Conservation (phyloP, 23 tunicate species). For the Botrylloides violaceus region DNA sequence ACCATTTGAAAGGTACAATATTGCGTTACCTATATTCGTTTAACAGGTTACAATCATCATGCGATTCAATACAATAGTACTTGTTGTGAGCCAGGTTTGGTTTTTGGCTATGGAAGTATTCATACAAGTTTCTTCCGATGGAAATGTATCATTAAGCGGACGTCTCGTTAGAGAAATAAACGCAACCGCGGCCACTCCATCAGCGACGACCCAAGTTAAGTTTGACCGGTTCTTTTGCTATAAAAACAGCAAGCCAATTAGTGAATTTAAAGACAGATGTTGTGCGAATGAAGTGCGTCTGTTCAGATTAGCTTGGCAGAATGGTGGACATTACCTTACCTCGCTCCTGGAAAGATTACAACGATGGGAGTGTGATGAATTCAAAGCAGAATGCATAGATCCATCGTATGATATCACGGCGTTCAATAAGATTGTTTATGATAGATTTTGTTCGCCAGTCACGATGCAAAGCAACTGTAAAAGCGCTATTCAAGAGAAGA, state of each 20-base stretch:
- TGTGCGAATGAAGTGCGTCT: constrained; percentile 16
- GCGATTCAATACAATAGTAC: too few relatives aligned
- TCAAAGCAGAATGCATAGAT: constrained; percentile 19
- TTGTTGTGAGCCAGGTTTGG: too few relatives aligned
- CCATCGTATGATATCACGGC: constrained; percentile 37
- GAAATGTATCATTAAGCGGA: too few relatives aligned
- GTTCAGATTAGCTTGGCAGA: constrained; percentile 30
- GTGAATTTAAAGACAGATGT: constrained; percentile 14
- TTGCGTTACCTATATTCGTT: too few relatives aligned
- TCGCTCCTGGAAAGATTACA: constrained; percentile 30
- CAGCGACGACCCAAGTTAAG: too few relatives aligned
- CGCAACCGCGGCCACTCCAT: too few relatives aligned
- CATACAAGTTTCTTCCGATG: too few relatives aligned
- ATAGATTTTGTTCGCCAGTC: constrained; percentile 39
- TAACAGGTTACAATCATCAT: too few relatives aligned
- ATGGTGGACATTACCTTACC: constrained; percentile 30
- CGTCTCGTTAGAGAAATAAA: too few relatives aligned
- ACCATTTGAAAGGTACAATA: too few relatives aligned
- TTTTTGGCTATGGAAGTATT: too few relatives aligned
- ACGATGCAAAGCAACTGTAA: constrained; percentile 27
- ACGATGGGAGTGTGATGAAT: constrained; percentile 54
- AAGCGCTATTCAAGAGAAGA: neutral
- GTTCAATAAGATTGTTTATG: constrained; percentile 37
- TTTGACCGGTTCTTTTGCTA: constrained; percentile 7
- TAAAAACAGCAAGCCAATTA: neutral